Evolutionary conservation across 2,888 invertebrate species (phyloP), one percentile per base, ranked within the genome.

Genomic region (Ephialtes manifestator): DNA sequence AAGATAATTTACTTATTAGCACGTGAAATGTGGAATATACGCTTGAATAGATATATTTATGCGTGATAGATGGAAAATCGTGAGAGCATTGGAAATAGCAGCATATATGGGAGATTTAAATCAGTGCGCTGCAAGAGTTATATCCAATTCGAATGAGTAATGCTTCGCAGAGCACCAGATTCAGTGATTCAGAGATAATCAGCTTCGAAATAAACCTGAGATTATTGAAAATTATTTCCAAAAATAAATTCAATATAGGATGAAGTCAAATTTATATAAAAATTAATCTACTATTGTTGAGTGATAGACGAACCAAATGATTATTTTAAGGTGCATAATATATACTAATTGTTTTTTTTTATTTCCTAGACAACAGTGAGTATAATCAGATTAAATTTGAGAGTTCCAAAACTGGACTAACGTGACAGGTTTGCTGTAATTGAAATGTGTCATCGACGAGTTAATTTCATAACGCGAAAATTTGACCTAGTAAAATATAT

Each of bases 71-170:
- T n/a, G 39, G 51, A 51, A 65, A 31, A 71, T 15, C 53, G 20
- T 15, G 78, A 78, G 63, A 31, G 75, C 60, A 70, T 83, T 75
- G 24, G 15, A 43, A 60, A 7, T 70, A 35, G 74, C 28, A 58
- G 81, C 11, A 58, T 28, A 80, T 77, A 82, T 84, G 77, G 70
- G 55, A 75, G 74, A 83, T 85, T 85, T 71, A 70, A 70, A 85
- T 81, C 60, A 60, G 58, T 71, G 20, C 67, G 43, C 13, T 4
- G 10, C 15, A 67, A 39, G 58, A 72, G 35, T 53, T 53, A 74
- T 67, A 76, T 79, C n/a, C 80, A 78, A 83, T 85, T 63, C 65
- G 18, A 46, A 55, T 24, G 65, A 74, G 24, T 43, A 18, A 80
- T 72, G 58, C 51, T 18, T 43, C n/a, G 18, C 55, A 15, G n/a